Evolutionary conservation across 2,888 invertebrate species (phyloP), one percentile per base, ranked within the genome.

Genomic region (Ashinkailepas kermadecensis): DNA sequence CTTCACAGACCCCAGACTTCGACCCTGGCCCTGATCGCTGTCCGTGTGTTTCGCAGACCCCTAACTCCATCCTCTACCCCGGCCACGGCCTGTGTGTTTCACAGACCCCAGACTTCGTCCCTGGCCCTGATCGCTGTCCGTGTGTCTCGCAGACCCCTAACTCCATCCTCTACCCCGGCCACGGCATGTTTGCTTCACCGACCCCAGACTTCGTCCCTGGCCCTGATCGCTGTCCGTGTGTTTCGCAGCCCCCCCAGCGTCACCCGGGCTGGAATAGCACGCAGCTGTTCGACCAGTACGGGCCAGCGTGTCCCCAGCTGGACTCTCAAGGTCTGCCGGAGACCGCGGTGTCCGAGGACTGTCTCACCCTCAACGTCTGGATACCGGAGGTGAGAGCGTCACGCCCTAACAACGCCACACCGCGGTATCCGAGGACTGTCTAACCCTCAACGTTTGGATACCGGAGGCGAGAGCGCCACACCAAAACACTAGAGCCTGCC

Each of bases 341-440:
- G 83, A 89, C 89, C 0, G 85, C 86, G 65, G 83, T 87, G 67
- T 87, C 87, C 83, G 89, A 95, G 89, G 95, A 97, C 87, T 97
- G 97, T 86, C 90, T 97, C n/a, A 95, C 92, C 86, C 88, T 97
- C 81, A 96, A 96, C 86, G 92, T 97, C 84, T 97, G 96, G 95
- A 92, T 93, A 6, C 94, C 96, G 79, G 91, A 92, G 90, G 93
- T 92, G 87, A 85, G 86, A 11, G 7, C 82, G 65, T 10, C 18
- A 58, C 12, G 58, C 58, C 12, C 4, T 58, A 13, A 58, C 58
- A 39, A 39, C 39, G 39, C 39, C 39, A 39, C 39, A 39, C 4
- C 39, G 4, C 39, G 39, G 39, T 39, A 4, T 39, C 39, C 39
- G 2, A 39, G 39, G 39, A 39, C 87, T 3, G 39, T 39, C 39